Conservation (phyloP, 2,113 vertebrate genomes). For the Aix galericulata region DNA sequence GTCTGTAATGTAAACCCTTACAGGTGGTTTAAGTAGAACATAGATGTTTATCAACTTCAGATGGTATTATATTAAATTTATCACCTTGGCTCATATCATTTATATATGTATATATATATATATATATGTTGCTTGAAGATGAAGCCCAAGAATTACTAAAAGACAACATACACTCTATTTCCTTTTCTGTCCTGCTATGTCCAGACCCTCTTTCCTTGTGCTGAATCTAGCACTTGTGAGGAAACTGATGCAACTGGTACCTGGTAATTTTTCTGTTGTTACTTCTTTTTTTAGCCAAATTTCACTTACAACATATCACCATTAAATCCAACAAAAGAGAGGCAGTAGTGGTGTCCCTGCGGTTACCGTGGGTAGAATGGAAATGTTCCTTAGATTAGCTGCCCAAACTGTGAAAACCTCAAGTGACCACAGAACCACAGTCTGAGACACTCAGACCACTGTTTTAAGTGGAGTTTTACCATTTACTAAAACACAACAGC, state of each 20-base stretch:
- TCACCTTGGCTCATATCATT: neutral
- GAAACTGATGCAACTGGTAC: neutral
- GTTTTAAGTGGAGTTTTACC: neutral
- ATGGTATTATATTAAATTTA: neutral
- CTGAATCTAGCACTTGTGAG: neutral
- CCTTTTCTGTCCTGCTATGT: rapidly evolving
- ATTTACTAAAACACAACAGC: neutral
- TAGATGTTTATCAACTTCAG: neutral
- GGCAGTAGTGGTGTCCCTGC: neutral
- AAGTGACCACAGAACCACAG: neutral
- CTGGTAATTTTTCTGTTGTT: neutral
- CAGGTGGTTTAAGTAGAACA: neutral
- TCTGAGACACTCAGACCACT: neutral
- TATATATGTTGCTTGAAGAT: neutral
- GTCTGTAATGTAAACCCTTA: neutral
- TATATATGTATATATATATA: no score
- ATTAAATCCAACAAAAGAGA: neutral
- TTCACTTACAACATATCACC: rapidly evolving
- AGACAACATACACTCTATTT: neutral
- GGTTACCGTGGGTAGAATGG: neutral
- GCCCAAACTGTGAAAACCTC: neutral
- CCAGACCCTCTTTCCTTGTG: neutral
- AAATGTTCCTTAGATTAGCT: neutral
- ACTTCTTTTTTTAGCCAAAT: neutral
- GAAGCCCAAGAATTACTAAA: neutral